Percentiles rank a stretch among this genome's conserved stretches.
Evolutionary conservation across 2,797 vertebrate genomes (phyloP).

Genomic region (Psittacula derbiana): DNA sequence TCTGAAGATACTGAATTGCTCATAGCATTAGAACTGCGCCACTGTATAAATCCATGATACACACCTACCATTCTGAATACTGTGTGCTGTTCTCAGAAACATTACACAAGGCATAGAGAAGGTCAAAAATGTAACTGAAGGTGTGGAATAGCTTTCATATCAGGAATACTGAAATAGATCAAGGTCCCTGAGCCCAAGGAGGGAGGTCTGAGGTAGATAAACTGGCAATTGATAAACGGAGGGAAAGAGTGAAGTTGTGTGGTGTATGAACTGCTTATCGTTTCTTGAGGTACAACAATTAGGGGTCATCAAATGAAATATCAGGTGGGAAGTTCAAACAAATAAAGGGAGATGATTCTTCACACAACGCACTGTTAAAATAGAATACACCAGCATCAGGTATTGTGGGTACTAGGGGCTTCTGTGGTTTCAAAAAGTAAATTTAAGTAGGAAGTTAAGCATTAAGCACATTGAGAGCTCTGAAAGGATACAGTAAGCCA

Average conservation of each 20-base stretch:
- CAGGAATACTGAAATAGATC: not conserved
- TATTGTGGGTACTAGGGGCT: not conserved
- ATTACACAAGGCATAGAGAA: not conserved
- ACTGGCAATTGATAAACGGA: fast-evolving
- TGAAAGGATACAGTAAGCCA: not conserved
- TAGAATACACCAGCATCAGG: not conserved
- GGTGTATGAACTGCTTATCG: not conserved
- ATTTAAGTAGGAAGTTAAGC: not conserved
- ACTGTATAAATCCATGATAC: not conserved
- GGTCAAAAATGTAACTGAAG: not conserved
- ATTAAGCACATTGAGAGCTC: not conserved
- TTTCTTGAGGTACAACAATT: not conserved
- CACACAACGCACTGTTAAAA: not conserved
- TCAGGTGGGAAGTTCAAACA: not conserved
- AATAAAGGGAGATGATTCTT: not conserved
- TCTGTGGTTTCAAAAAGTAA: not conserved
- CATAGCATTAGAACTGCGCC: not conserved
- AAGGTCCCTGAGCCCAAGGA: not conserved
- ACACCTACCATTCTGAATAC: not conserved
- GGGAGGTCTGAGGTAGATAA: not conserved
- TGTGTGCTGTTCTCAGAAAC: not conserved
- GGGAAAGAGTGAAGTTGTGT: not conserved
- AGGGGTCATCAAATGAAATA: not conserved
- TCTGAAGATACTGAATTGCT: not conserved
- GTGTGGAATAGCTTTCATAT: not conserved